Conservation (phyloP, 2,113 vertebrate genomes). For the Chlorodrepanis virens region DNA sequence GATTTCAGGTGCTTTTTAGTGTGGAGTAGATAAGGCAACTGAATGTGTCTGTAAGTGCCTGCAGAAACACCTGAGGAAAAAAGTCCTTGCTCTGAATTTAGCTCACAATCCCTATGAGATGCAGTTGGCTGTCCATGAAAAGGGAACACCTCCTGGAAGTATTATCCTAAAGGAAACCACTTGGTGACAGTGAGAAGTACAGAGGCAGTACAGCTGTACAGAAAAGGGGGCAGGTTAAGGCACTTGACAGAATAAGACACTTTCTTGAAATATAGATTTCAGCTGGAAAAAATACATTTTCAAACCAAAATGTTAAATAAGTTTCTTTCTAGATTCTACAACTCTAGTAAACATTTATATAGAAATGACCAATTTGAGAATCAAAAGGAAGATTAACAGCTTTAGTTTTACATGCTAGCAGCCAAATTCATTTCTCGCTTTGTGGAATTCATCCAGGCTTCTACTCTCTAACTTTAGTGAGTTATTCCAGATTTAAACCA, state of each 20-base stretch:
- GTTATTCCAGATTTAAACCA: constrained; percentile 55
- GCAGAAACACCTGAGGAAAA: neutral
- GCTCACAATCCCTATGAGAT: neutral
- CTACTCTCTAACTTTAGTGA: constrained; percentile 24
- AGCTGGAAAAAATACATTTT: neutral
- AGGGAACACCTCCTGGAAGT: neutral
- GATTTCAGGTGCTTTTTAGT: neutral
- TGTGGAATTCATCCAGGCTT: constrained; percentile 34
- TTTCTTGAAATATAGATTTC: neutral
- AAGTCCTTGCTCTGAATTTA: neutral
- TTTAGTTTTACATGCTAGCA: neutral
- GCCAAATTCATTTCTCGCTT: constrained; percentile 8
- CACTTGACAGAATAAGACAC: neutral
- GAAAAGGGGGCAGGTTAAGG: neutral
- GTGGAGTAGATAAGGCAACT: neutral
- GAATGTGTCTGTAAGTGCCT: neutral
- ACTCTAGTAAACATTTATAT: neutral
- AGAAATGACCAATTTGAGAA: constrained; percentile 8
- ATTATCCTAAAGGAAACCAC: neutral
- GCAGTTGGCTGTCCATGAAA: neutral
- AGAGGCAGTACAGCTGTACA: neutral
- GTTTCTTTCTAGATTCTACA: neutral
- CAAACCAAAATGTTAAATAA: neutral
- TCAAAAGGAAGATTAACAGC: constrained; percentile 13
- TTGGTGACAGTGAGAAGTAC: neutral